Conservation (phyloP, 2,113 vertebrate genomes). For the Felis chaus region DNA sequence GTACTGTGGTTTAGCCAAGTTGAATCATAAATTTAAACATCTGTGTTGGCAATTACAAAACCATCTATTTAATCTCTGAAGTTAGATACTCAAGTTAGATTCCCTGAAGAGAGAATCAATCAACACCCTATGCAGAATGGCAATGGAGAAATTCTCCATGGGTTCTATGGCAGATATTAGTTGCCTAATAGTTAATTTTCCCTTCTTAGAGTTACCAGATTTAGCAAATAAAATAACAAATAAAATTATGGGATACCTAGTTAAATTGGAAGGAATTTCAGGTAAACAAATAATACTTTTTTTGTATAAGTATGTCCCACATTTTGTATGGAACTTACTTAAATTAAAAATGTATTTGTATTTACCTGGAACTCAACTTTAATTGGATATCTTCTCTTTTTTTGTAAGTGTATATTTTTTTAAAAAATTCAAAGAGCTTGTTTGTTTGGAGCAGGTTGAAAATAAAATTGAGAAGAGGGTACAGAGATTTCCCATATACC, state of each 20-base stretch:
- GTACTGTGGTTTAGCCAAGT: not conserved
- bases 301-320: not conserved
- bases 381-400: not conserved
- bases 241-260: not conserved
- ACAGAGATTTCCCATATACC: not conserved
- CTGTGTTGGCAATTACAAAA: not conserved
- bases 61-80: not conserved
- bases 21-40: not conserved
- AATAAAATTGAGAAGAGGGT: not conserved
- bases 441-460: not conserved
- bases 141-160: not conserved
- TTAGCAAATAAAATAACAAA: constrained; percentile 22
- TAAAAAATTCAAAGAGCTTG: not conserved
- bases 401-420: not conserved
- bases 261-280: constrained; percentile 14
- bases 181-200: not conserved
- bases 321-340: not conserved
- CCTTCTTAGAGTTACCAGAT: not conserved
- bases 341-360: not conserved
- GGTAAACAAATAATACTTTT: not conserved
- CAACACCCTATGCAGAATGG: not conserved
- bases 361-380: not conserved
- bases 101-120: not conserved
- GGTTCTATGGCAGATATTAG: not conserved
- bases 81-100: not conserved